Evolutionary conservation across 1,140 invertebrate genomes (phyloP).

Genomic region (Megathymus violae): DNA sequence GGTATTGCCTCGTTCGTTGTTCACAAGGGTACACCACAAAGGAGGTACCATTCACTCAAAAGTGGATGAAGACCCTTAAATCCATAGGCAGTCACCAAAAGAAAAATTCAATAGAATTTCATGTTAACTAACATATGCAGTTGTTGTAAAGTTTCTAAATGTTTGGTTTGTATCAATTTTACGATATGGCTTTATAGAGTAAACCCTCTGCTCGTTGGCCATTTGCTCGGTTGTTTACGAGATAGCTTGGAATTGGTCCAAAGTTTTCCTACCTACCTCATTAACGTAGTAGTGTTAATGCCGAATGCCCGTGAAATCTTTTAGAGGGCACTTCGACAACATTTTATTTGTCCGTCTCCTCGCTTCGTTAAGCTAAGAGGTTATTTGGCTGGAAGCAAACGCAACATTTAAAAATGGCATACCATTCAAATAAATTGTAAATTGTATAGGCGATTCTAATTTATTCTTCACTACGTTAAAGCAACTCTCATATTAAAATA

Average conservation of each 20-base stretch:
- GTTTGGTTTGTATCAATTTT: neutral
- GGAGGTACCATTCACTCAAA: too few species aligned
- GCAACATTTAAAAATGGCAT: conserved; percentile 29
- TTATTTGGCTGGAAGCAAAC: conserved; percentile 59
- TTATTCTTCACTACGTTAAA: neutral
- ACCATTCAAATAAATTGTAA: conserved; percentile 24
- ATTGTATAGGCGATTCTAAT: conserved; percentile 8
- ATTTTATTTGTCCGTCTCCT: conserved; percentile 76
- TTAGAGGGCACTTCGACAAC: conserved; percentile 65
- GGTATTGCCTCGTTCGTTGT: too few species aligned
- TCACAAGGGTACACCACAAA: too few species aligned
- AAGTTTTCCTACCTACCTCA: conserved; percentile 72
- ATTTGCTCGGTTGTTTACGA: conserved; percentile 61
- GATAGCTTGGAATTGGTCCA: conserved; percentile 70
- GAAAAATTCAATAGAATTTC: too few species aligned
- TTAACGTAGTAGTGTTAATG: conserved; percentile 75
- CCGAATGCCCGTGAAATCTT: conserved; percentile 74
- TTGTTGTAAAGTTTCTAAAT: too few species aligned
- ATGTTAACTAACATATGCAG: too few species aligned
- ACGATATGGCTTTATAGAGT: conserved; percentile 12
- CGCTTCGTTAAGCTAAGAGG: conserved; percentile 74
- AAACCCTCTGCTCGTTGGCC: conserved; percentile 36
- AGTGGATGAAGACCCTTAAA: too few species aligned
- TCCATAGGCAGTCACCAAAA: neutral
- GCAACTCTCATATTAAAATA: neutral